Evolutionary conservation across 2,113 vertebrate species (phyloP).

Genomic region (Oryzias javanicus): DNA sequence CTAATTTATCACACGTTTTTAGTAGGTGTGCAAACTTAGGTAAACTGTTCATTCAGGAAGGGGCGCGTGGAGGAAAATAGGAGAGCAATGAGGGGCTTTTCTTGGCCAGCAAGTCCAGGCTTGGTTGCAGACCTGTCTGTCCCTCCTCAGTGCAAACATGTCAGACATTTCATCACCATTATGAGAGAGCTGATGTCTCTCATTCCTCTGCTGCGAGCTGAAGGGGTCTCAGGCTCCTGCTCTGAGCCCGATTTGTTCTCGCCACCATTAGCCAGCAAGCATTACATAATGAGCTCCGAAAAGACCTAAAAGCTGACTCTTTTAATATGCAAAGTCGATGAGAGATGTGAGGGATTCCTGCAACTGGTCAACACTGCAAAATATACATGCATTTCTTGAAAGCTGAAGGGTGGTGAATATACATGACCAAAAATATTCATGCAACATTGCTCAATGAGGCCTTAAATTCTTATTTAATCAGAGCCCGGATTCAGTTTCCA

Average conservation of each 20-base stretch:
- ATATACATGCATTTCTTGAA: slow-evolving; percentile 27
- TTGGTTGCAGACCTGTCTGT: slow-evolving; percentile 72
- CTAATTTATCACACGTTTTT: not conserved
- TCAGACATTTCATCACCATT: slow-evolving; percentile 72
- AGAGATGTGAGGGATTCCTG: slow-evolving; percentile 39
- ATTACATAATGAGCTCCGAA: slow-evolving; percentile 50
- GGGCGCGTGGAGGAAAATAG: slow-evolving; percentile 51
- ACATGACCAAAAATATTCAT: slow-evolving; percentile 53
- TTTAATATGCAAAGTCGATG: slow-evolving; percentile 38
- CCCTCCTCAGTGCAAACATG: slow-evolving; percentile 71
- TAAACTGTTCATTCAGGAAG: slow-evolving; percentile 53
- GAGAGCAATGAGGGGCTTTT: slow-evolving; percentile 66
- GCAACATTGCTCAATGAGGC: slow-evolving; percentile 41
- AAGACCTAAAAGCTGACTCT: slow-evolving; percentile 29
- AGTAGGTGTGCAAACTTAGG: slow-evolving; percentile 13
- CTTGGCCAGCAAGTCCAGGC: slow-evolving; percentile 76
- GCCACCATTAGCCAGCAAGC: slow-evolving; percentile 32
- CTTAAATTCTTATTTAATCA: slow-evolving; percentile 44
- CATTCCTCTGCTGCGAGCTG: slow-evolving; percentile 40
- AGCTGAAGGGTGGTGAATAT: slow-evolving; percentile 46
- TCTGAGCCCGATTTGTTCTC: slow-evolving; percentile 37
- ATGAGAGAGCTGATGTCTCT: slow-evolving; percentile 41
- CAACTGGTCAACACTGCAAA: slow-evolving; percentile 24
- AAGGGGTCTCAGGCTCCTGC: slow-evolving; percentile 23
- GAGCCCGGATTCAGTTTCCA: slow-evolving; percentile 41